phyloP scores from a whole-genome alignment of 1,140 invertebrate genomes.

The Drosophila yakuba region DNA sequence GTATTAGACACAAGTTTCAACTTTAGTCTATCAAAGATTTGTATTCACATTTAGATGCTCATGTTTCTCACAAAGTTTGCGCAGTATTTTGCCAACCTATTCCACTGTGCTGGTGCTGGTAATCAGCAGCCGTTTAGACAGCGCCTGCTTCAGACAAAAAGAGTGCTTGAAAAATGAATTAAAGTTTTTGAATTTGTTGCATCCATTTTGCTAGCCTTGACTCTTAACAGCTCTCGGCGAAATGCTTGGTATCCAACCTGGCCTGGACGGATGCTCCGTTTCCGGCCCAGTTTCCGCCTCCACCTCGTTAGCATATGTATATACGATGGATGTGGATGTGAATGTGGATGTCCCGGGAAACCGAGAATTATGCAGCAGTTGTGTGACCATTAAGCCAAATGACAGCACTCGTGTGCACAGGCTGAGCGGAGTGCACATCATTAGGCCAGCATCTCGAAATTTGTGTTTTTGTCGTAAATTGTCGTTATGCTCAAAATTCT shows the following conservation, averaged over 20 bases:
- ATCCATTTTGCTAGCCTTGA: constrained; percentile 49
- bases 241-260: constrained; percentile 29
- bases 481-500: constrained; percentile 23
- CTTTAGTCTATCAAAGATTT: neutral
- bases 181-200: constrained; percentile 57
- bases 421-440: constrained; percentile 54
- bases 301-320: constrained; percentile 35
- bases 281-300: neutral
- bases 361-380: constrained; percentile 34
- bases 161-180: constrained; percentile 56
- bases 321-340: too few species aligned
- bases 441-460: constrained; percentile 41
- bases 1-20: neutral
- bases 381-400: constrained; percentile 66
- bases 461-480: constrained; percentile 31
- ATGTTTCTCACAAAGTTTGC: neutral
- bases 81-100: neutral
- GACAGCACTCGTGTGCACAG: constrained; percentile 19
- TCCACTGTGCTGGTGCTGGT: constrained; percentile 27
- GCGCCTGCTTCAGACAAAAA: constrained; percentile 51
- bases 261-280: neutral
- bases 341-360: too few species aligned
- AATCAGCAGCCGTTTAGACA: constrained; percentile 48
- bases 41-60: neutral
- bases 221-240: constrained; percentile 27